Evolutionary conservation across 2,113 vertebrate species (phyloP), one percentile per base, ranked within the genome.

Genomic region (Motacilla alba): DNA sequence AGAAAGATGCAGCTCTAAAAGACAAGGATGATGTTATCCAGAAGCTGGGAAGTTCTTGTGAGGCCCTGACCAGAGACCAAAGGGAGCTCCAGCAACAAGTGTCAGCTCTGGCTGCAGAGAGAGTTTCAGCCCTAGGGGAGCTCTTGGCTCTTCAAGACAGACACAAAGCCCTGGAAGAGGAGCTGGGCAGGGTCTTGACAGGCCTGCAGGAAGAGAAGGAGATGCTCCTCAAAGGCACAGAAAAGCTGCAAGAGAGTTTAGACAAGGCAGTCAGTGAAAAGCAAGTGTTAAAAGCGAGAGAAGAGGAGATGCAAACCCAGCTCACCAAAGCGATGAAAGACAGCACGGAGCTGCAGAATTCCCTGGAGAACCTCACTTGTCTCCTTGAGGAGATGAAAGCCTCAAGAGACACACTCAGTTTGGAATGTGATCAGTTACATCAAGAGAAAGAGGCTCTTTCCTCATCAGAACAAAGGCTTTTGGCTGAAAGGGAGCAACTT

Each of bases 361-460:
- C 98, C 35, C 98, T 98, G 46, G 60, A 37, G 5, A 98, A 96
- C 52, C 94, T 99, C 66, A 95, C 97, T 4, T 94, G 96, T 92
- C 96, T 98, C 88, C 95, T 99, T 30, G 98, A 99, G 44, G 98
- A 99, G 78, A 94, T 98, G 11, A 99, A 98, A 95, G 97, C 98
- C 20, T 98, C 97, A 10, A 98, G 97, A 79, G 98, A 98, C 27
- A 89, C 95, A 33, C 98, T 98, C 6, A 97, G 98, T 89, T 98
- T 98, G 0, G 98, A 99, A 56, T 97, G 97, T 44, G 70, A 98
- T 75, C 97, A 98, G 47, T 98, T 99, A 37, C 93, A 99, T 44
- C 98, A 98, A 24, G 99, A 99, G 94, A 99, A 99, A 68, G 98
- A 99, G 84, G 95, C 97, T 60, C 89, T 99, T 37, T 96, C 98